Percentiles rank a stretch among this genome's conserved stretches.
Conservation (phyloP, 1,140 invertebrate species). For the Telenomus remus region DNA sequence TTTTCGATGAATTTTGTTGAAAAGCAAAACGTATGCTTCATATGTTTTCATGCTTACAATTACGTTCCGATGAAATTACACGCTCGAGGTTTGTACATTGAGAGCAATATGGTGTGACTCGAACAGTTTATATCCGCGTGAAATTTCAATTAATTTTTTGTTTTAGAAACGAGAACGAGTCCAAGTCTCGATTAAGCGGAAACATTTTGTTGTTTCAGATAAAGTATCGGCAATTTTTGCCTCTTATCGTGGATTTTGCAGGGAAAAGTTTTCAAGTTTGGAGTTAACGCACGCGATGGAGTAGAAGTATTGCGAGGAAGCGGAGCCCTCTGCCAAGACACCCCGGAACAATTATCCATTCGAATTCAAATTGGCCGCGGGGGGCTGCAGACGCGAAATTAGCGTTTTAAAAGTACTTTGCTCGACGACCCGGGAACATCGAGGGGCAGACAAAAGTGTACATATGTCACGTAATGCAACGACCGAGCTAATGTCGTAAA, state of each 20-base stretch:
- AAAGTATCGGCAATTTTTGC: conserved; percentile 24
- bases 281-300: conserved; percentile 42
- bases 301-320: conserved; percentile 5
- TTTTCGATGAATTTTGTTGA: too few species aligned
- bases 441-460: conserved; percentile 22
- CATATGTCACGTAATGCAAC: conserved; percentile 34
- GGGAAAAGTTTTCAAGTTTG: conserved; percentile 40
- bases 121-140: too few species aligned
- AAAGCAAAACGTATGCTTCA: too few species aligned
- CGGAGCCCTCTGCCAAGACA: conserved; percentile 24
- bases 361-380: conserved; percentile 38
- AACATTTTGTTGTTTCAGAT: background rate
- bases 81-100: too few species aligned
- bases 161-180: too few species aligned
- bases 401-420: conserved; percentile 50
- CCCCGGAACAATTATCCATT: conserved; percentile 47
- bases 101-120: too few species aligned
- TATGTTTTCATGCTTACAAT: too few species aligned
- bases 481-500: conserved; percentile 15
- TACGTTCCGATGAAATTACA: too few species aligned
- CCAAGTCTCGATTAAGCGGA: too few species aligned
- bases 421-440: conserved; percentile 1
- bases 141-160: too few species aligned
- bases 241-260: conserved; percentile 38
- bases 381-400: conserved; percentile 23